phyloP scores from a whole-genome alignment of 2,888 invertebrate genomes.

The Drosophila setosimentum region DNA sequence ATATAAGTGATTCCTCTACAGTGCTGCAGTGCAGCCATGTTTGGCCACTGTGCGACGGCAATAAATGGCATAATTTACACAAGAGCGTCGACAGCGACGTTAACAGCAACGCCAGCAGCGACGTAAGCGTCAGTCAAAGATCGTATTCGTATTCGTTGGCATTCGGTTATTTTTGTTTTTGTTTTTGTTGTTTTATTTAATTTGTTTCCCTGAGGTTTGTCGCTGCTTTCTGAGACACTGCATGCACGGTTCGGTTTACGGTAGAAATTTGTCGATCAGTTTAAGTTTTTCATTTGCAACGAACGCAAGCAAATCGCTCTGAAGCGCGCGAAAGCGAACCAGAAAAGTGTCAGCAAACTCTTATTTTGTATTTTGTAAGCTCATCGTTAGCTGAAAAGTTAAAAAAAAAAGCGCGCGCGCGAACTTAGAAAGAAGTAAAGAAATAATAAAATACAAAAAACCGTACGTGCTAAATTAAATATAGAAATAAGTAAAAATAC shows the following conservation, averaged over 20 bases:
- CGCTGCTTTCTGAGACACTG: slow-evolving; percentile 72
- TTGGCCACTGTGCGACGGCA: slow-evolving; percentile 47
- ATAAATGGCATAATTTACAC: slow-evolving; percentile 74
- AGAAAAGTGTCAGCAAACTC: slow-evolving; percentile 42
- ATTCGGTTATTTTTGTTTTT: slow-evolving; percentile 51
- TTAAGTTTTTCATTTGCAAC: slow-evolving; percentile 84
- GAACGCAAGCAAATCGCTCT: slow-evolving; percentile 78
- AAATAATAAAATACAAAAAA: slow-evolving; percentile 11
- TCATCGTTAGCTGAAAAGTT: not conserved
- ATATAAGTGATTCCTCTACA: not conserved
- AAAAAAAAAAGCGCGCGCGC: slow-evolving; percentile 57
- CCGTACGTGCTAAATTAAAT: slow-evolving; percentile 45
- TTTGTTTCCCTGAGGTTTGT: slow-evolving; percentile 43
- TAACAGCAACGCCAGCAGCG: slow-evolving; percentile 19
- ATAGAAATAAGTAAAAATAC: slow-evolving; percentile 51
- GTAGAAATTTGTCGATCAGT: slow-evolving; percentile 85
- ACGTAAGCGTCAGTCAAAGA: slow-evolving; percentile 37
- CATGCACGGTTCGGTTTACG: slow-evolving; percentile 63
- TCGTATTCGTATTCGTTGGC: slow-evolving; percentile 54
- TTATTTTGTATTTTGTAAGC: slow-evolving; percentile 25
- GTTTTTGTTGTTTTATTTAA: slow-evolving; percentile 24
- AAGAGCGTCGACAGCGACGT: slow-evolving; percentile 60
- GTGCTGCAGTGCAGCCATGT: not conserved
- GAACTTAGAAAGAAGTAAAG: slow-evolving; percentile 19
- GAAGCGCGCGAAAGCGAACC: slow-evolving; percentile 64